These are phyloP conservation scores for Scolopax rusticola DNA, from an alignment of 2,797 vertebrate genomes.

Conservation along the genomic window DNA sequence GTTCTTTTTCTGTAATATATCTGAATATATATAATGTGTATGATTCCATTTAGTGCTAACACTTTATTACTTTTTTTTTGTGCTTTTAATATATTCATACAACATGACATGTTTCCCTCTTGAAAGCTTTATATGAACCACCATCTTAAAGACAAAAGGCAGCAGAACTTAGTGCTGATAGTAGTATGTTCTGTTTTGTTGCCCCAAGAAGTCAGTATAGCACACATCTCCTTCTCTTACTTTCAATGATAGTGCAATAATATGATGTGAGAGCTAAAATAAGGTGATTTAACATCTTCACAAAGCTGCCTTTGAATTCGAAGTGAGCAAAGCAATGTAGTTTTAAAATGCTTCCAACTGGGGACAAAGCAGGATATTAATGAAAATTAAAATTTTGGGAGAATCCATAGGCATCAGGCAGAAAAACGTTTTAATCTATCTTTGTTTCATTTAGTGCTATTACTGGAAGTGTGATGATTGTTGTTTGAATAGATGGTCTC, in stretches of 20 bases:
- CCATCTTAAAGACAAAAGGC: background rate
- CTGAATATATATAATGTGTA: rapidly evolving
- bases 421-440: background rate
- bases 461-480: background rate
- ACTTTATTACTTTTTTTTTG: background rate
- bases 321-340: background rate
- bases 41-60: background rate
- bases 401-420: background rate
- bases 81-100: background rate
- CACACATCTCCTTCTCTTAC: background rate
- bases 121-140: background rate
- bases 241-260: background rate
- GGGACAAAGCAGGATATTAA: background rate
- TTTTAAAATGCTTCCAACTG: background rate
- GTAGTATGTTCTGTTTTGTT: background rate
- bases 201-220: background rate
- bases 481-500: background rate
- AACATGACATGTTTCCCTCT: background rate
- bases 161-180: background rate
- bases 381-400: background rate
- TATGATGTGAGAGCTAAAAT: background rate
- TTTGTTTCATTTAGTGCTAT: background rate
- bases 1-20: background rate
- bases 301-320: background rate
- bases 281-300: background rate